Evolutionary conservation across 2,113 vertebrate species (phyloP), one percentile per base, ranked within the genome.

Genomic region (Pyxicephalus adspersus): DNA sequence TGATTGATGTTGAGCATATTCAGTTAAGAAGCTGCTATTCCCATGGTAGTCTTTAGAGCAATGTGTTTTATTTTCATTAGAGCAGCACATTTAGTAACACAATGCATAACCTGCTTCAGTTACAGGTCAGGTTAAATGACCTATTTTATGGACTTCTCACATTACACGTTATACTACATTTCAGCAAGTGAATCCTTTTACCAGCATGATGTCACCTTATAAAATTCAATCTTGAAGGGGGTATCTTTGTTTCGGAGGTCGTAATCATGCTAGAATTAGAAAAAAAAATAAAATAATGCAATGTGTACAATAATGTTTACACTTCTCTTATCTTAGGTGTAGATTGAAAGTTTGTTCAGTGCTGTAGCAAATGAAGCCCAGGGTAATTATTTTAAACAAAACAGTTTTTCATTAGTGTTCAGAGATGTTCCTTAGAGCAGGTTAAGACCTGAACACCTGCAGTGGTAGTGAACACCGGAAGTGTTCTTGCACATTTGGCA

Each of bases 1-100:
- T 76, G 81, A 67, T 84, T 31, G 73, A 86, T 83, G 19, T 83
- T 70, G 85, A 89, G 84, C 73, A 66, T 51, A 76, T 78, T 70
- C 76, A 78, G 85, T 82, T 72, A 76, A 0, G 45, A 80, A 83
- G 50, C 17, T 85, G 83, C 86, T 68, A 84, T 76, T 85, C 84
- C 77, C 34, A 2, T 0, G 25, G 11, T 38, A 50, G 65, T 81
- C 26, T 8, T 61, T 72, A 3, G 17, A 23, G 80, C 38, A 28
- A 54, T 64, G 18, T 77, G 22, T 51, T 77, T 77, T 77, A 25
- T 64, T 64, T 77, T 52, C 38, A 54, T 64, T 52, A 64, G 31
- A 64, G 6, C 18, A 52, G n/a, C 20, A 64, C 31, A 64, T 64
- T 20, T 64, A 77, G 26, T 65, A 51, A 54, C 19, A 65, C 8